These are phyloP conservation scores for Cheilinus undulatus DNA, from an alignment of 2,113 vertebrate genomes.

Conservation along the genomic window DNA sequence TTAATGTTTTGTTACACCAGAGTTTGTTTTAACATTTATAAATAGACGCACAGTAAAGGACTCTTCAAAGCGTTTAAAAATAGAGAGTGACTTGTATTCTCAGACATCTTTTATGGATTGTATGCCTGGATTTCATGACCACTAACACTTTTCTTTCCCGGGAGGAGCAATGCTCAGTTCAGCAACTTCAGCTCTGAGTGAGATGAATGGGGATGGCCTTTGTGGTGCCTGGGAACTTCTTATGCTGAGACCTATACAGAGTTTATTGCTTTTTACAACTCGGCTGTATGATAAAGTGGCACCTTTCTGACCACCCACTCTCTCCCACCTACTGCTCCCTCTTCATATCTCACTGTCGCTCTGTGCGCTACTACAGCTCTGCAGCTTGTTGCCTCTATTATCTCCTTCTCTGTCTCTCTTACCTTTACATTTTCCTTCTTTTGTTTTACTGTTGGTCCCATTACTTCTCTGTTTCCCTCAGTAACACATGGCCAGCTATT, in stretches of 20 bases:
- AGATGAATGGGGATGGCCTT: constrained; percentile 72
- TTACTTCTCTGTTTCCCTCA: constrained; percentile 12
- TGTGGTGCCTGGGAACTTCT: constrained; percentile 63
- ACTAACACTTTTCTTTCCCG: constrained; percentile 40
- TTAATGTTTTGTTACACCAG: not conserved
- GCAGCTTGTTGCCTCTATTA: constrained; percentile 20
- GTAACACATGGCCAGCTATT: not conserved
- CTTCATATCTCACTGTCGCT: constrained; percentile 22
- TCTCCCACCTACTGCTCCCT: constrained; percentile 21
- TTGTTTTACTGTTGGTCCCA: constrained; percentile 11
- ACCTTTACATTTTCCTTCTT: not conserved
- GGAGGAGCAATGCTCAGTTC: constrained; percentile 42
- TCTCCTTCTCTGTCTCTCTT: constrained; percentile 10
- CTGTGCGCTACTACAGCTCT: constrained; percentile 8
- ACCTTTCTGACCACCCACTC: constrained; percentile 53
- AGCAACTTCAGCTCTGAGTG: constrained; percentile 70
- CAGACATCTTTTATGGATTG: not conserved
- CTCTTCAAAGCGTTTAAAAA: not conserved
- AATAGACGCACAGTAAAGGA: not conserved
- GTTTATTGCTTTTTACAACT: constrained; percentile 73
- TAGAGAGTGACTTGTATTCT: not conserved
- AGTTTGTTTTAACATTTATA: too few relatives aligned
- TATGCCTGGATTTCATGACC: constrained; percentile 43
- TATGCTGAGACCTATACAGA: constrained; percentile 65
- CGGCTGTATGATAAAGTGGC: constrained; percentile 63